Conservation (phyloP, 2,797 vertebrate species). For the Pseudomugil gertrudae region DNA sequence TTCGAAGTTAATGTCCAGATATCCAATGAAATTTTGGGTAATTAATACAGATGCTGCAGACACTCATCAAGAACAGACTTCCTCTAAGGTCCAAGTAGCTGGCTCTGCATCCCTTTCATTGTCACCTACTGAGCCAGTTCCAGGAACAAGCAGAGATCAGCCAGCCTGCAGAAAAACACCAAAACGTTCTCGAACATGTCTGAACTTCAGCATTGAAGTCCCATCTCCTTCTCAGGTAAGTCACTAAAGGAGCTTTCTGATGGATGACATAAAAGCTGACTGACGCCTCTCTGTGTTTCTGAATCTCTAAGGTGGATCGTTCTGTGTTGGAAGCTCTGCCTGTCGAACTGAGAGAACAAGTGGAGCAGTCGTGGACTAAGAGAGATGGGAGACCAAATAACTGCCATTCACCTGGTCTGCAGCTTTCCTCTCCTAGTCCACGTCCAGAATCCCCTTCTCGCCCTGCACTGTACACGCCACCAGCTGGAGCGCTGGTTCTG, state of each 20-base stretch:
- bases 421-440: conserved; percentile 61
- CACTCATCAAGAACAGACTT: conserved; percentile 41
- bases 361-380: conserved; percentile 87
- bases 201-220: conserved; percentile 93
- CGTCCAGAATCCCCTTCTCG: conserved; percentile 67
- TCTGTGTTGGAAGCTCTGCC: conserved; percentile 94
- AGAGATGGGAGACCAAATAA: conserved; percentile 70
- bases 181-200: conserved; percentile 78
- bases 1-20: neutral
- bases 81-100: conserved; percentile 27
- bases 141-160: conserved; percentile 82
- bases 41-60: conserved; percentile 39
- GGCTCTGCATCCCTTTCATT: conserved; percentile 42
- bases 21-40: neutral
- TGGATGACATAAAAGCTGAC: neutral
- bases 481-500: conserved; percentile 86
- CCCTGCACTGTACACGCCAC: conserved; percentile 73
- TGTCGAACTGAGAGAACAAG: conserved; percentile 89
- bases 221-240: conserved; percentile 95
- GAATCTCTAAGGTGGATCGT: conserved; percentile 85
- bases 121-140: conserved; percentile 75
- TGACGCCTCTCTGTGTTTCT: neutral
- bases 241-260: neutral
- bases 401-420: conserved; percentile 68
- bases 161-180: conserved; percentile 79